phyloP scores from a whole-genome alignment of 2,888 invertebrate genomes.

The Luperina nickerlii region DNA sequence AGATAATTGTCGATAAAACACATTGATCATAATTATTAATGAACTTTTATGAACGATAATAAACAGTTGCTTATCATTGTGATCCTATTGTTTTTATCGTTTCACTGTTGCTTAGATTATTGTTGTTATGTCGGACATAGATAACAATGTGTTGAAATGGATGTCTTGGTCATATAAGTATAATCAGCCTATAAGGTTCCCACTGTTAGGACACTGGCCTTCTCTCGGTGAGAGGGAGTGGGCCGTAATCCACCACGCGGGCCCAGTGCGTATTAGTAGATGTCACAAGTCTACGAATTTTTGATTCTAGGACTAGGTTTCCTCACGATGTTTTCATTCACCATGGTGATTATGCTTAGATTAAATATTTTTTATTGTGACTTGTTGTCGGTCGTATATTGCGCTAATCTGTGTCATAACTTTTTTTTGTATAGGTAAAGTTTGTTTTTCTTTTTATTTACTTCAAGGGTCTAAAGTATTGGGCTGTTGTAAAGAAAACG shows the following conservation, averaged over 20 bases:
- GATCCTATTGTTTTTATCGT: slow-evolving; percentile 53
- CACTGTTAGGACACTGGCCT: background rate
- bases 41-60: slow-evolving; percentile 58
- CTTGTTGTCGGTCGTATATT: background rate
- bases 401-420: background rate
- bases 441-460: background rate
- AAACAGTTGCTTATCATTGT: slow-evolving; percentile 38
- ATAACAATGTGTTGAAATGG: background rate
- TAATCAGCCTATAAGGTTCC: background rate
- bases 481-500: background rate
- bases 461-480: background rate
- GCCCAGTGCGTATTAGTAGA: background rate
- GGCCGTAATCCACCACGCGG: background rate
- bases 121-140: slow-evolving; percentile 47
- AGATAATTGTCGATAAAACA: slow-evolving; percentile 43
- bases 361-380: background rate
- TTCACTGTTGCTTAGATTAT: slow-evolving; percentile 41
- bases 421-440: background rate
- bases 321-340: background rate
- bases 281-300: no score
- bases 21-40: slow-evolving; percentile 35
- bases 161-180: background rate
- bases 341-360: background rate
- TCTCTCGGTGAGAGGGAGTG: background rate
- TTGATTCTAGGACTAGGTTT: background rate